phyloP scores from a whole-genome alignment of 2,888 invertebrate genomes.

The Cenopis cana region DNA sequence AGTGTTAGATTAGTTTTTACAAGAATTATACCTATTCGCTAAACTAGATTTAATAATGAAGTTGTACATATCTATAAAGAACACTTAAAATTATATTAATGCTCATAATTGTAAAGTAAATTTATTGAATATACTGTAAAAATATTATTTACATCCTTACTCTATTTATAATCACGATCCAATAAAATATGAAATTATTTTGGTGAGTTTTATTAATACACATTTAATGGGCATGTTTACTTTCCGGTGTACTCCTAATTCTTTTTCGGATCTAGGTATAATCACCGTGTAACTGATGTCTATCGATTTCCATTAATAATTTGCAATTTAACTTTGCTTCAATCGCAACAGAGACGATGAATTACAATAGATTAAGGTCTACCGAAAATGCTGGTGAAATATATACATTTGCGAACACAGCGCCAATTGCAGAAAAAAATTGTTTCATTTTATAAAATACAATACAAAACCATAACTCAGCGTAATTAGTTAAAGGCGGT shows the following conservation, averaged over 20 bases:
- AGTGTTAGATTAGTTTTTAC: conserved; percentile 69
- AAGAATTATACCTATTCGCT: conserved; percentile 60
- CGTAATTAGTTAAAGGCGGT: conserved; percentile 11
- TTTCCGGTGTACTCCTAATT: too few relatives aligned
- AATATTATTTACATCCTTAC: conserved; percentile 80
- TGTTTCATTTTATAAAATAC: background rate
- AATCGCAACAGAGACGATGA: too few relatives aligned
- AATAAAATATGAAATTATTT: conserved; percentile 66
- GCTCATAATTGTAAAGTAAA: conserved; percentile 79
- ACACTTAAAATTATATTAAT: conserved; percentile 66
- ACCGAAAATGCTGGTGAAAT: too few relatives aligned
- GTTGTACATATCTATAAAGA: conserved; percentile 78
- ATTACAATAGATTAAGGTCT: too few relatives aligned
- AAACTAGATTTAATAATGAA: conserved; percentile 59
- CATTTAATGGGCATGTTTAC: too few relatives aligned
- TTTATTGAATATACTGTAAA: conserved; percentile 71
- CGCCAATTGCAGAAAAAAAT: background rate
- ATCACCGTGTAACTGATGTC: too few relatives aligned
- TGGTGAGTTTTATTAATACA: conserved; percentile 52
- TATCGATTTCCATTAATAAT: too few relatives aligned
- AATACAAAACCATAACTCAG: conserved; percentile 9
- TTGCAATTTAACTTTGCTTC: too few relatives aligned
- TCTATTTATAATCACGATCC: conserved; percentile 81
- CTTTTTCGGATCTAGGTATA: too few relatives aligned
- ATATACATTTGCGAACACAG: too few relatives aligned